Evolutionary conservation across 2,797 vertebrate genomes (phyloP), one percentile per base, ranked within the genome.

Genomic region (Eleutherodactylus coqui): DNA sequence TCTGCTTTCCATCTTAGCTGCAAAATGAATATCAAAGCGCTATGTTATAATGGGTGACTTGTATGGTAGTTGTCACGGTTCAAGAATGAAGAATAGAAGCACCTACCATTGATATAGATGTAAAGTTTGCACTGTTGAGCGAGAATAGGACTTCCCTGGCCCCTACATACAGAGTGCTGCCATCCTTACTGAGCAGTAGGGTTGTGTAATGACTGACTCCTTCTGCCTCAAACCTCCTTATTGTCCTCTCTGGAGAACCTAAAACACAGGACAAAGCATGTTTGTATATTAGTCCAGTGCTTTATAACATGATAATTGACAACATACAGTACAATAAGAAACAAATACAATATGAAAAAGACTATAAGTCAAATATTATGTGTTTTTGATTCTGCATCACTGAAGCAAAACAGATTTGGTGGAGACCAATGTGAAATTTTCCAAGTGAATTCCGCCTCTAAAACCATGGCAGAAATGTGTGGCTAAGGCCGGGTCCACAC

Each of bases 1-100:
- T 96, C 96, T 0, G 97, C 97, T 17, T 89, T 91, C 98, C 98
- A 99, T 0, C 85, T 94, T 83, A 99, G 92, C 98, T 99, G 92
- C 49, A 84, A 21, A 49, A 86, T 13, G 82, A 77, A 60, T 17
- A 36, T 60, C n/a, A 24, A 73, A 38, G 2, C 9, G 21, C 2
- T 11, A 19, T 19, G 34, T 55, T 0, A 88, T 32, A 16, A 14
- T 17, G 0, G 21, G 34, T 38, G 49, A 58, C 36, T n/a, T n/a
- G n/a, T n/a, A 45, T 21, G 19, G 1, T 24, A 9, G 14, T 2
- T 45, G 29, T 19, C n/a, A 62, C 4, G 14, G 5, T 64, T 27
- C 19, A 41, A 70, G 17, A 8, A 55, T 5, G 5, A 0, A 16
- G 19, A 24, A 8, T 13, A 1, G 3, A 82, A 36, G 5, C 4